phyloP scores from a whole-genome alignment of 2,797 vertebrate species.

The Setipinna tenuifilis region DNA sequence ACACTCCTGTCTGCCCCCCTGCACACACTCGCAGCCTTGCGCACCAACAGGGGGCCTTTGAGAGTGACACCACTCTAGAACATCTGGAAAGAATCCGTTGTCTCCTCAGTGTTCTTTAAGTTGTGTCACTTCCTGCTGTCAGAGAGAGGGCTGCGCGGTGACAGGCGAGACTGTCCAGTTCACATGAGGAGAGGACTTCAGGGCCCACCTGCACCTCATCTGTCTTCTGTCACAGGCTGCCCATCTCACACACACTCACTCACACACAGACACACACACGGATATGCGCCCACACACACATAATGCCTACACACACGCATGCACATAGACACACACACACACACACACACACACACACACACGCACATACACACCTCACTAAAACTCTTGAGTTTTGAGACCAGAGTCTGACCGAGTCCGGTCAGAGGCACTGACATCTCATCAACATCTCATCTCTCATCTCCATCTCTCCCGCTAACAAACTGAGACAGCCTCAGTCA shows the following conservation, averaged over 20 bases:
- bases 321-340: no score
- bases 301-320: no score
- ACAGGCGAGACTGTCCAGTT: slow-evolving; percentile 18
- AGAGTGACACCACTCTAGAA: not conserved
- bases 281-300: not conserved
- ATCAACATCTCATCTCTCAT: no score
- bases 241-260: slow-evolving; percentile 33
- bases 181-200: slow-evolving; percentile 32
- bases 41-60: not conserved
- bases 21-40: not conserved
- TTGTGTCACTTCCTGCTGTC: slow-evolving; percentile 32
- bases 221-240: slow-evolving; percentile 5
- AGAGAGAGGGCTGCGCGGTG: not conserved
- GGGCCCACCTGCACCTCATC: slow-evolving; percentile 30
- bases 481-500: not conserved
- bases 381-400: no score
- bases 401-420: not conserved
- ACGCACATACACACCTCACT: not conserved
- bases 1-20: not conserved
- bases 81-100: slow-evolving; percentile 23
- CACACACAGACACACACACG: not conserved
- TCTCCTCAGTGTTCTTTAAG: not conserved
- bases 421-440: not conserved
- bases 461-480: not conserved
- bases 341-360: not conserved